Evolutionary conservation across 1,140 invertebrate genomes (phyloP), one percentile per base, ranked within the genome.

Genomic region (Calephelis nemesis): DNA sequence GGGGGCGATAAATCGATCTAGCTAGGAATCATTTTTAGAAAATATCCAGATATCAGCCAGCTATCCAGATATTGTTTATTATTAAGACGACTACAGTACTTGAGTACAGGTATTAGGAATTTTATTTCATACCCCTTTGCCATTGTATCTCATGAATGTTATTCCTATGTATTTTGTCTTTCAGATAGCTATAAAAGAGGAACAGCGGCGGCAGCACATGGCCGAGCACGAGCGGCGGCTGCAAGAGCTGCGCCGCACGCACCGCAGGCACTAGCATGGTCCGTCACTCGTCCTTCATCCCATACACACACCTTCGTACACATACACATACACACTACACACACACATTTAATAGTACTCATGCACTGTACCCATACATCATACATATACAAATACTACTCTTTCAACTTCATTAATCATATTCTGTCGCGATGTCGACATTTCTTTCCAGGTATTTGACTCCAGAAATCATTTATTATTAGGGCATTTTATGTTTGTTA

Each of bases 161-260:
- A 45, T 9, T 45, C 42, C 42, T 8, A 45, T 45, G 42, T 45
- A 13, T 52, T 58, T 19, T 58, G 5, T 12, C 13, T 58, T 66
- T 4, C 81, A 97, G 96, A 97, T 98, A 83, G 95, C 95, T 67
- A 94, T 96, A 74, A 97, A 97, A 87, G 96, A 97, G 92, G 96
- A 97, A 83, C 95, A 96, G 90, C 93, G 97, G 63, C 94, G 96
- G 63, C 95, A 97, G 80, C 96, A 97, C 77, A 96, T 97, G 94
- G 96, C 95, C 45, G 96, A 97, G 87, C 95, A 97, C 75, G 96
- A 97, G 79, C 93, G 95, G 62, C 93, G 95, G 76, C 82, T 96
- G 76, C 95, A 95, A 85, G 96, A 96, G 88, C 93, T 95, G 84
- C 94, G 94, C 73, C 85, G 89, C 50, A 80, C 82, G 8, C 87